phyloP scores from a whole-genome alignment of 2,888 invertebrate genomes.

The Thelaira solivaga region DNA sequence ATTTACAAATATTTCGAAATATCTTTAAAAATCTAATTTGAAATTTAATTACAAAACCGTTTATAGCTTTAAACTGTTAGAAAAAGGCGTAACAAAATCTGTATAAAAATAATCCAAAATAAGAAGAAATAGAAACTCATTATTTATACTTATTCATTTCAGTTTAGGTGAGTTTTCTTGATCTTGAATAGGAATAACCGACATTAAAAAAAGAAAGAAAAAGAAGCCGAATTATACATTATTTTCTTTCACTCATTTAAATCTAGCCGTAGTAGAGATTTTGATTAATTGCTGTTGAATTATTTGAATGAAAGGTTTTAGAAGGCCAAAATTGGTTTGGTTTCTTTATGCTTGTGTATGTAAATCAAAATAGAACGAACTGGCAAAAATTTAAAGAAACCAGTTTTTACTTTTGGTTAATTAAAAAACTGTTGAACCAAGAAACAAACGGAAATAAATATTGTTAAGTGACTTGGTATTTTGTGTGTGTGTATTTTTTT shows the following conservation, averaged over 20 bases:
- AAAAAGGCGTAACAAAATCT: constrained; percentile 34
- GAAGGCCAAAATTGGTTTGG: constrained; percentile 44
- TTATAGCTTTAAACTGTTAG: constrained; percentile 24
- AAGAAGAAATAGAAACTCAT: constrained; percentile 47
- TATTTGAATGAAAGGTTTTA: constrained; percentile 6
- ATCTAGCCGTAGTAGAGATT: constrained; percentile 8
- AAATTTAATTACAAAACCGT: neutral
- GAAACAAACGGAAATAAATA: neutral
- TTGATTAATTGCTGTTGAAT: constrained; percentile 44
- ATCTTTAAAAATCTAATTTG: constrained; percentile 2
- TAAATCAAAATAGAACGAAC: constrained; percentile 12
- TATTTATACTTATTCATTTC: constrained; percentile 34
- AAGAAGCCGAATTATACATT: neutral
- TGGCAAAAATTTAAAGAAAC: constrained; percentile 7
- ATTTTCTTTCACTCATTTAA: constrained; percentile 17
- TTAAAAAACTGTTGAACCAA: neutral
- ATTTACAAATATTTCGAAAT: neutral
- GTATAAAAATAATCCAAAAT: constrained; percentile 1
- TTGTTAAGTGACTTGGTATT: neutral
- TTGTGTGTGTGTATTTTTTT: too few species aligned
- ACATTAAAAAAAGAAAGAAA: neutral
- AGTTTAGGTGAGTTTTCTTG: neutral
- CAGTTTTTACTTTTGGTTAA: neutral
- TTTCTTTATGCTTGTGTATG: too few species aligned
- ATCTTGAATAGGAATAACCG: too few species aligned